A percentile compares a stretch with the other conserved stretches of the same genome.
Evolutionary conservation across 2,797 vertebrate species (phyloP).

Genomic region (Sebastes iracundus): DNA sequence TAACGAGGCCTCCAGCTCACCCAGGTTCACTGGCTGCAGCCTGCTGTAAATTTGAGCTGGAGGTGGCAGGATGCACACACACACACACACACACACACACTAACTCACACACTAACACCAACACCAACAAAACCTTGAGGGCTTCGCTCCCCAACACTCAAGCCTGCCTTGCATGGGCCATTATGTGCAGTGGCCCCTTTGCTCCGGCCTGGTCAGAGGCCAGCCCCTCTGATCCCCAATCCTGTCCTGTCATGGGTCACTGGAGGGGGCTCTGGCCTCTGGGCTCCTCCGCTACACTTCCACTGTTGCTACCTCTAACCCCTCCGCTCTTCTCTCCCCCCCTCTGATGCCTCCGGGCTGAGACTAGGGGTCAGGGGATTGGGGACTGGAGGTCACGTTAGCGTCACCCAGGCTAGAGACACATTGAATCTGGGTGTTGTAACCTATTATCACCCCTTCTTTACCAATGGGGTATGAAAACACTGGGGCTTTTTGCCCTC

Average conservation of each 20-base stretch:
- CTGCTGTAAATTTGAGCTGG: constrained; percentile 79
- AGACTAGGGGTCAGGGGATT: constrained; percentile 89
- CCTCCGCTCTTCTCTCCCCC: constrained; percentile 74
- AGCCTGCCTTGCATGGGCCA: constrained; percentile 67
- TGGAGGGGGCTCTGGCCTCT: constrained; percentile 85
- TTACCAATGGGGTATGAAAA: constrained; percentile 82
- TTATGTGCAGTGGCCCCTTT: constrained; percentile 81
- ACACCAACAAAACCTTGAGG: constrained; percentile 48
- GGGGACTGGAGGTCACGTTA: constrained; percentile 87
- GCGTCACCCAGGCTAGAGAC: constrained; percentile 89
- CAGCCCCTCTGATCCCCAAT: constrained; percentile 89
- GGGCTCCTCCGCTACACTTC: constrained; percentile 82
- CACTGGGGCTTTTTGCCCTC: constrained; percentile 75
- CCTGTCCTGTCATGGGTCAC: constrained; percentile 93
- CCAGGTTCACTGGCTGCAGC: constrained; percentile 70
- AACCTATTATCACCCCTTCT: constrained; percentile 90
- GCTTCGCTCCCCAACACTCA: constrained; percentile 57
- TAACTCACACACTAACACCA: constrained; percentile 18
- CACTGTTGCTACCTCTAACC: constrained; percentile 75
- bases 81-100: constrained; percentile 3
- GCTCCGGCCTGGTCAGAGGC: constrained; percentile 84
- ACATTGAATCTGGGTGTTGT: constrained; percentile 91
- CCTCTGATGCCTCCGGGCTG: constrained; percentile 84
- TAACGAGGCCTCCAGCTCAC: constrained; percentile 79
- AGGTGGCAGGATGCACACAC: constrained; percentile 25